Base-by-base conservation (phyloP, 1,140 invertebrate species). In the Tetraneura akinire region DNA sequence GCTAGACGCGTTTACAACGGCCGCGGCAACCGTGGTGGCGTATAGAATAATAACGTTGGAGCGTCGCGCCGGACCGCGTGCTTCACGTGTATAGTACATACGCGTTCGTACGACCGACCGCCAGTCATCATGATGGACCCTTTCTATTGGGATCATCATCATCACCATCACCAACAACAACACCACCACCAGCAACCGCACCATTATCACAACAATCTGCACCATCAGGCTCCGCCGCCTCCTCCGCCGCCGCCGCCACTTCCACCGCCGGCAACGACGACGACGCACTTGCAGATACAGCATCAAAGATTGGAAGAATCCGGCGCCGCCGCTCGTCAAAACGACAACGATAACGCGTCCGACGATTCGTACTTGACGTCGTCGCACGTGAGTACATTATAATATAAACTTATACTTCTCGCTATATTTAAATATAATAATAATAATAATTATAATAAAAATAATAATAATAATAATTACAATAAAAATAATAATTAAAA, bases 311-410 rank as follows among this genome's bases (percentile, higher is more conserved):
- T 23, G 3, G 21, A 45, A 9, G 45, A 70, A 18, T 0, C n/a
- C 11, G 71, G 1, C 11, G 29, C 26, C 23, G 8, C 47, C 13
- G 23, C 42, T 18, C 66, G 68, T 26, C 68, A 71, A 13, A 55
- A 78, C 1, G 74, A 78, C 53, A 29, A 55, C 0, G 74, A 78
- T n/a, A 78, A 78, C 53, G 37, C 37, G 53, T 78, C 74, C 21
- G 55, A 78, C 37, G 74, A 78, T 78, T 78, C 74, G 18, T 78
- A 78, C 11, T 55, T 78, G 37, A 78, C 74, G 74, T 78, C 74
- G 14, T 60, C 74, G 21, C 74, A 78, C 37, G 74, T 78, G 74
- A 78, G 74, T 78, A 23, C n/a, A 37, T 37, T 8, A 37, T n/a
- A n/a, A n/a, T n/a, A n/a, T n/a, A n/a, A n/a, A n/a, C n/a, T n/a